phyloP scores from a whole-genome alignment of 2,113 vertebrate species.

The Eublepharis macularius region DNA sequence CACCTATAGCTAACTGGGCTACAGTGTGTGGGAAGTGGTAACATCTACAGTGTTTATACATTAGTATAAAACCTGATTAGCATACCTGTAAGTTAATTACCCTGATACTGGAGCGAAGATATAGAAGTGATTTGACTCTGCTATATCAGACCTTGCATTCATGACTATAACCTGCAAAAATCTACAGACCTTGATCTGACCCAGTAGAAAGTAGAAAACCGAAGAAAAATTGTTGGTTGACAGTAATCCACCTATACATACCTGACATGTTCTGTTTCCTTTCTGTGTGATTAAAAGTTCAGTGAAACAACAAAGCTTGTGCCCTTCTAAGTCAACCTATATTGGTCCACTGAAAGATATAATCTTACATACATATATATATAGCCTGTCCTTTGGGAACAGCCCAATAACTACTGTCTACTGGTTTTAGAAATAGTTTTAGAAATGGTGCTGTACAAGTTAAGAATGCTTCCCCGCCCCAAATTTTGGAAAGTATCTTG shows the following conservation, averaged over 20 bases:
- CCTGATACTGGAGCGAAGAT: neutral
- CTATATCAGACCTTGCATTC: neutral
- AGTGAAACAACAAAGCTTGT: neutral
- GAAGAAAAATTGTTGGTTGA: neutral
- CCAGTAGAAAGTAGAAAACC: neutral
- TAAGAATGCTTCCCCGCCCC: neutral
- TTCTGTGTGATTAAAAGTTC: neutral
- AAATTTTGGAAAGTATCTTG: no score
- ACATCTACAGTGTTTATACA: neutral
- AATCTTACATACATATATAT: neutral
- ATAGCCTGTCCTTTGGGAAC: slow-evolving; percentile 3
- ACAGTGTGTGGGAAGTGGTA: neutral
- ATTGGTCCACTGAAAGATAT: neutral
- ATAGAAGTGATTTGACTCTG: neutral
- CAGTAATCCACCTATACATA: no score
- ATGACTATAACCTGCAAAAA: neutral
- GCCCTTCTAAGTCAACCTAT: neutral
- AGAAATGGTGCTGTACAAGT: slow-evolving; percentile 44
- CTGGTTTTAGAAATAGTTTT: slow-evolving; percentile 49
- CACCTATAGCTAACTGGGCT: neutral
- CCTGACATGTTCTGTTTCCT: neutral
- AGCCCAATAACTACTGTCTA: neutral
- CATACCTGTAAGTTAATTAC: neutral
- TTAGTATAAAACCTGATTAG: neutral
- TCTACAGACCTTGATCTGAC: neutral